These are phyloP conservation scores for Alentia gelatinosa DNA, from an alignment of 2,888 invertebrate species.

Conservation along the genomic window DNA sequence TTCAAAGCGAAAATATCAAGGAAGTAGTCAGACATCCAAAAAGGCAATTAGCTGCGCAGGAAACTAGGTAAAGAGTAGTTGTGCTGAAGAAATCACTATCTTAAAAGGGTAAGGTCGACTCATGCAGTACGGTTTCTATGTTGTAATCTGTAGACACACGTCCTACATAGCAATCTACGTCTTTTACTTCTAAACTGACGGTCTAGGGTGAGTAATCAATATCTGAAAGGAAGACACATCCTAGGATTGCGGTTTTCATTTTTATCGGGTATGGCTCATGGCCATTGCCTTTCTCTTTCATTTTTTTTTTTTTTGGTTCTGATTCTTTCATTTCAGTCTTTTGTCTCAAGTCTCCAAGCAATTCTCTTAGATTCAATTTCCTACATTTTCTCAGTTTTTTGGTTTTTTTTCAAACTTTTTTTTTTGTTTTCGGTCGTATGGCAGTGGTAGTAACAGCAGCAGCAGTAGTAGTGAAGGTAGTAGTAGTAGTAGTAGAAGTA, in stretches of 20 bases:
- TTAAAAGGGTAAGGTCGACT: background rate
- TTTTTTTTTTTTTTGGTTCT: background rate
- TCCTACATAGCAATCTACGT: background rate
- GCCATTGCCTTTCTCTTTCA: background rate
- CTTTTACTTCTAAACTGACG: background rate
- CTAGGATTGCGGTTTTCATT: too few relatives aligned
- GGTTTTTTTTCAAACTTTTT: too few relatives aligned
- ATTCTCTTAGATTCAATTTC: background rate
- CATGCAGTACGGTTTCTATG: constrained; percentile 3
- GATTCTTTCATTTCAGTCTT: background rate
- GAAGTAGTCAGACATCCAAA: constrained; percentile 36
- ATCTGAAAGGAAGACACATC: background rate
- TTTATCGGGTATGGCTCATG: too few relatives aligned
- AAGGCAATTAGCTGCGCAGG: constrained; percentile 34
- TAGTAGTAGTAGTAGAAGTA: too few relatives aligned
- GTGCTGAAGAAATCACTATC: background rate
- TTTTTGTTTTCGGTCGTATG: too few relatives aligned
- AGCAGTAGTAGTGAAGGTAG: too few relatives aligned
- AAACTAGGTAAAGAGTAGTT: constrained; percentile 31
- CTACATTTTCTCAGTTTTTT: too few relatives aligned
- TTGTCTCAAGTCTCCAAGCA: background rate
- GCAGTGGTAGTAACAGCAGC: too few relatives aligned
- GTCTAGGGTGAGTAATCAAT: background rate
- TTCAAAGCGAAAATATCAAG: constrained; percentile 37
- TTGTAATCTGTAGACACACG: background rate